These are phyloP conservation scores for Agrotis segetum DNA, from an alignment of 2,888 invertebrate species.

Conservation along the genomic window DNA sequence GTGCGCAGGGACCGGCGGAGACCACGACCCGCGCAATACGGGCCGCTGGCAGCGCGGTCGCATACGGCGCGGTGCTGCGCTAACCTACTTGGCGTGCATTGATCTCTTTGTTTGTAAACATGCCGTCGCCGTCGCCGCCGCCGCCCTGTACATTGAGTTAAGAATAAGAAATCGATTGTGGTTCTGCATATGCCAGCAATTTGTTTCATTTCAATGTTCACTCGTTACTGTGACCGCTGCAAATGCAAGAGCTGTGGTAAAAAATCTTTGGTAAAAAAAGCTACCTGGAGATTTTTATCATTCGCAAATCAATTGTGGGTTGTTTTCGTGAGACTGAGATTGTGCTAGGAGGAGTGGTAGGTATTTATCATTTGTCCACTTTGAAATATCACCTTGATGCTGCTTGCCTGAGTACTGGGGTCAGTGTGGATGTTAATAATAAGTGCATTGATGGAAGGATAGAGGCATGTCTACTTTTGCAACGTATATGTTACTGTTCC, in stretches of 20 bases:
- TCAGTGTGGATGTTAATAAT: not conserved
- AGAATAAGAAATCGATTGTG: slow-evolving; percentile 59
- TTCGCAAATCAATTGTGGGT: slow-evolving; percentile 22
- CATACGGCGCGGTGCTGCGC: slow-evolving; percentile 77
- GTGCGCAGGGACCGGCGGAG: slow-evolving; percentile 73
- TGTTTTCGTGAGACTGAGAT: slow-evolving; percentile 36
- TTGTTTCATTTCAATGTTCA: slow-evolving; percentile 47
- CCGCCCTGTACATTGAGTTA: slow-evolving; percentile 65
- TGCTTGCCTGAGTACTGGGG: not conserved
- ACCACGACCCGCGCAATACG: slow-evolving; percentile 90
- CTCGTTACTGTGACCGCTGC: slow-evolving; percentile 51
- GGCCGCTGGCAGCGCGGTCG: slow-evolving; percentile 69
- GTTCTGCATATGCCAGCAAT: slow-evolving; percentile 61
- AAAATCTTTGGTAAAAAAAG: slow-evolving; percentile 31
- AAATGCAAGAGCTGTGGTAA: slow-evolving; percentile 33
- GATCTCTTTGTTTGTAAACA: slow-evolving; percentile 91
- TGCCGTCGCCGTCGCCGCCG: slow-evolving; percentile 79
- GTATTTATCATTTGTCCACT: not conserved
- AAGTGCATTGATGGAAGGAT: not conserved
- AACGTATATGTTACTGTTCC: not conserved
- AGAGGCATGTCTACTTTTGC: not conserved
- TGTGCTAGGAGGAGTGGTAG: slow-evolving; percentile 2
- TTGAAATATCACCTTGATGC: not conserved
- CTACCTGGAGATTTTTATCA: slow-evolving; percentile 46
- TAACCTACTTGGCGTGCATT: slow-evolving; percentile 90